Percentiles rank a stretch among this genome's conserved stretches.
Conservation (phyloP, 1,140 invertebrate species). For the Zaprionus gabonicus region DNA sequence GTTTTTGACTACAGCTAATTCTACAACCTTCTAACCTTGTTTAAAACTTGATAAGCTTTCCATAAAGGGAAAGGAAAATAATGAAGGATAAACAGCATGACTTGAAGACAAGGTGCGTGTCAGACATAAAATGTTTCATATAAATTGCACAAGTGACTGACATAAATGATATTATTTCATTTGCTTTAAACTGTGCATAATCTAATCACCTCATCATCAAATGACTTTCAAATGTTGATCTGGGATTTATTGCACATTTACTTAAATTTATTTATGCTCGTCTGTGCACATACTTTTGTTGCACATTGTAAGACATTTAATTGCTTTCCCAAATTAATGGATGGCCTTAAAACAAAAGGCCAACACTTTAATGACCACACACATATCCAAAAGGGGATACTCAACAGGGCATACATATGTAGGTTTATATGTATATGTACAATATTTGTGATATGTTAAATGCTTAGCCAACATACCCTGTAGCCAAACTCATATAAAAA, state of each 20-base stretch:
- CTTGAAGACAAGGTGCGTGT: neutral
- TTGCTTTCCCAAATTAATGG: constrained; percentile 68
- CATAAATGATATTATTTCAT: constrained; percentile 9
- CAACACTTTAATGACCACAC: constrained; percentile 9
- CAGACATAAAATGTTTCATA: neutral
- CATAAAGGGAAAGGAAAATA: too few species aligned
- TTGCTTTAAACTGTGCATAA: constrained; percentile 10
- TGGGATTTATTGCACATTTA: constrained; percentile 40
- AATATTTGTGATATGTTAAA: neutral
- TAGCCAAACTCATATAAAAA: neutral
- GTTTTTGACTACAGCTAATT: too few species aligned
- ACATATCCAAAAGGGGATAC: neutral
- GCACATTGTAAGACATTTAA: constrained; percentile 55
- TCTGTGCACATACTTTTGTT: constrained; percentile 13
- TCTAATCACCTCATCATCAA: neutral
- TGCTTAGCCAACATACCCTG: neutral
- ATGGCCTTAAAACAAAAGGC: constrained; percentile 47
- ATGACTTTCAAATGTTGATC: constrained; percentile 24
- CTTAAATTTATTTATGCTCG: constrained; percentile 45
- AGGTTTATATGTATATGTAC: neutral
- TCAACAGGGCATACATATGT: neutral
- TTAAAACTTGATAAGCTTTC: too few species aligned
- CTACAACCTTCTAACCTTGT: too few species aligned
- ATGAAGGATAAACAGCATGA: neutral
- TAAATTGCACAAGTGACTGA: constrained; percentile 7